Percentiles rank a stretch among this genome's conserved stretches.
Conservation (phyloP, 1,140 invertebrate genomes). For the Drosophila ironensis region DNA sequence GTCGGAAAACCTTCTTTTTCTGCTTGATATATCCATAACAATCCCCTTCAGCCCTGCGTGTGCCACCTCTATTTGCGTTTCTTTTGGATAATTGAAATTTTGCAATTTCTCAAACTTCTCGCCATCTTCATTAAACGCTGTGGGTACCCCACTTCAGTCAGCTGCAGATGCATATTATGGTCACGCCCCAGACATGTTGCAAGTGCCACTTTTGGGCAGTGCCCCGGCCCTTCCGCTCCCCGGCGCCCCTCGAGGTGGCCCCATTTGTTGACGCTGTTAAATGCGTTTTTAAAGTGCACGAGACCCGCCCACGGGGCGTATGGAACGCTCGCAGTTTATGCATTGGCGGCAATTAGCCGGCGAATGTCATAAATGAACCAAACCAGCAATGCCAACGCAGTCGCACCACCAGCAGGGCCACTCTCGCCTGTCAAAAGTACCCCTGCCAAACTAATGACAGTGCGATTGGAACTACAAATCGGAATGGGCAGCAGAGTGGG, state of each 20-base stretch:
- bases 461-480: constrained; percentile 26
- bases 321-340: constrained; percentile 29
- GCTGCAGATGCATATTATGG: constrained; percentile 25
- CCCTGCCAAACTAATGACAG: constrained; percentile 50
- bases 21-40: no score
- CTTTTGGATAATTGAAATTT: constrained; percentile 56
- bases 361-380: constrained; percentile 53
- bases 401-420: constrained; percentile 17
- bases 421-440: constrained; percentile 48
- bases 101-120: constrained; percentile 35
- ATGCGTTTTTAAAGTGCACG: constrained; percentile 61
- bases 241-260: not conserved
- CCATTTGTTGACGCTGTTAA: constrained; percentile 51
- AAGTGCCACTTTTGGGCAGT: constrained; percentile 67
- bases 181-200: constrained; percentile 66
- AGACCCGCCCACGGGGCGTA: constrained; percentile 51
- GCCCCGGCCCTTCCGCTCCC: not conserved
- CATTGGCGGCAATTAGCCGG: constrained; percentile 51
- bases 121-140: constrained; percentile 41
- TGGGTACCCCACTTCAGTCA: constrained; percentile 25
- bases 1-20: no score
- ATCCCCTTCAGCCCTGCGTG: not conserved
- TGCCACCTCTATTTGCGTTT: not conserved
- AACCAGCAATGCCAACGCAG: constrained; percentile 2
- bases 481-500: constrained; percentile 1